Base-by-base conservation (phyloP, 2,888 invertebrate species). In the Nemapogon koenigi region DNA sequence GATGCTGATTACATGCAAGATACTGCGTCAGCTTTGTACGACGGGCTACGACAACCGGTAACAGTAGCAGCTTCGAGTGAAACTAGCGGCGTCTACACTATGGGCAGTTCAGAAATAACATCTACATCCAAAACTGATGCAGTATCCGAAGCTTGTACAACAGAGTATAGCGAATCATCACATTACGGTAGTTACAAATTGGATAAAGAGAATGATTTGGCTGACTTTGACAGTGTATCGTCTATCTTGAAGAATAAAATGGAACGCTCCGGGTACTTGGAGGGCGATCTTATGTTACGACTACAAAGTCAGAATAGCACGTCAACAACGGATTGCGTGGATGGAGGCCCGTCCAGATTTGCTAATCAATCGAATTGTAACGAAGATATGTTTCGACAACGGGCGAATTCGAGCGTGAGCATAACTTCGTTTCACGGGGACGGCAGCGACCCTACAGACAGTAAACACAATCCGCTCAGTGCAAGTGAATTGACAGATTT, bases 361-460 rank as follows among this genome's bases (percentile, higher is more conserved):
- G 63, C 59, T 39, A 52, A 64, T 40, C 71, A 81, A 42, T 78
- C 81, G 48, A 75, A 70, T 48, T 64, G 66, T 29, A 78, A 79
- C 47, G 71, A 72, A 46, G 69, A 60, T 37, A 52, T 62, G 35
- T 88, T 87, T 55, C 73, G 89, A 41, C 78, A 85, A 54, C 72
- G 89, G 39, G 88, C 90, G 27, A 90, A 91, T 55, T 92, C 92
- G 2, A 88, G 89, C 49, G 83, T 89, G 1, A 91, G 91, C 59
- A 86, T 87, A n/a, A 80, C 84, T 18, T 91, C 91, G 35, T 92
- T 92, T 59, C 87, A 91, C 33, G 92, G 92, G 2, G 92, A 92
- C 53, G 92, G 92, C n/a, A 92, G 91, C 55, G 92, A 92, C 63
- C 92, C 92, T 2, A 89, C 91, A 1, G 90, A 90, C 55, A 86